Base-by-base conservation (phyloP, 1,140 invertebrate species). In the Procambarus virginalis region DNA sequence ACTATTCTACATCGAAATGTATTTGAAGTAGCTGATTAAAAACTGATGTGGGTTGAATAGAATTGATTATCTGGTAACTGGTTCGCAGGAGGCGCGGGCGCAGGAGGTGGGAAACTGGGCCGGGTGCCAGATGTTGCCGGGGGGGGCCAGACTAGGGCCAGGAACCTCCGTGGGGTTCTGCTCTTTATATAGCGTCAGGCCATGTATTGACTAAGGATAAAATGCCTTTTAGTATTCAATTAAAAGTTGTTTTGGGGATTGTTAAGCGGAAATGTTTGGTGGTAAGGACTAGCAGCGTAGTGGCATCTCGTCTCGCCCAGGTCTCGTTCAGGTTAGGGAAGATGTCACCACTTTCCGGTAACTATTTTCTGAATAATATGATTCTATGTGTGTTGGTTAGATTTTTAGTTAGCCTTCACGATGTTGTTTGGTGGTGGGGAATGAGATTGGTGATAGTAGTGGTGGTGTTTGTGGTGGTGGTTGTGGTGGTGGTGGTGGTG, bases 31-130 rank as follows among this genome's bases (percentile, higher is more conserved):
- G 78, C 60, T 87, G 85, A 87, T 87, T 87, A 81, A 87, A 81
- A 34, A 80, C 45, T 87, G 85, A 87, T 81, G 85, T 87, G 46
- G 85, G 64, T 87, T 87, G 85, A 87, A 87, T 80, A 64, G 85
- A 87, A 87, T 87, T 87, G 85, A 87, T 87, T 87, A 87, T 87
- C 85, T 87, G 85, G 85, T 81, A 87, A 70, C 22, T 34, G 58
- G 85, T 60, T 70, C 64, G 10, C 14, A 46, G 85, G 77, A 51
- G n/a, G 58, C 77, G 85, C 85, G 58, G 34, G 77, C 46, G 85
- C 85, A 73, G n/a, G 10, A 14, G 55, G 60, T 70, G 60, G 20
- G 22, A 81, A 64, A 10, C 34, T 6, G 60, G 20, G 45, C 6
- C 49, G 9, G 77, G 70, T 87, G 77, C 85, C 85, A 87, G n/a